Evolutionary conservation across 2,888 invertebrate species (phyloP), one percentile per base, ranked within the genome.

Genomic region (Syritta pipiens): DNA sequence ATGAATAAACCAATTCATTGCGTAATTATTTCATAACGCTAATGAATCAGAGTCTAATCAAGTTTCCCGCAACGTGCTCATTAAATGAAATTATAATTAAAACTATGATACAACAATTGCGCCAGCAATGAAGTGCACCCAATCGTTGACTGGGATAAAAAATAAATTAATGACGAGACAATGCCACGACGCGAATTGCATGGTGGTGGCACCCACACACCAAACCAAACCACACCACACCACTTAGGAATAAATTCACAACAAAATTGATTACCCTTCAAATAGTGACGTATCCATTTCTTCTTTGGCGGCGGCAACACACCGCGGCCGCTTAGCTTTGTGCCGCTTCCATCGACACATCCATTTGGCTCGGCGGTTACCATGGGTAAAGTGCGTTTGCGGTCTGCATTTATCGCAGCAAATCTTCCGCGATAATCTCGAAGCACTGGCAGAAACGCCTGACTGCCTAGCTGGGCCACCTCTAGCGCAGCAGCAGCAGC

Each of bases 251-350:
- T 30, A 24, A 28, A 57, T 37, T 57, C n/a, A 40, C 7, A n/a
- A 22, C 7, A 20, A 53, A 57, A 49, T 17, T 3, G 1, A 28
- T 81, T 85, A 86, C 85, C 85, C 82, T 81, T 83, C 19, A 85
- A 75, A 76, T 86, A 85, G 51, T 85, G 84, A 17, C 84, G 84
- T 81, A 85, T 86, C 85, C 93, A 94, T 87, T 93, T 93, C 90
- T 94, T 94, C 89, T 94, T 94, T 40, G 93, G 93, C 62, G 93
- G 92, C 30, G 92, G 91, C 51, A 83, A 72, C n/a, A 82, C 42
- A n/a, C 26, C 44, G 19, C 14, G 14, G 2, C 55, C 26, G 19
- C 19, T 37, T 37, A 37, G 14, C 32, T 49, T 63, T 14, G 51
- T 19, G 6, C 6, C 28, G 0, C 3, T 7, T n/a, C n/a, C n/a